Percentiles rank a stretch among this genome's conserved stretches.
phyloP scores from a whole-genome alignment of 2,888 invertebrate species.

The Diaperis boleti region DNA sequence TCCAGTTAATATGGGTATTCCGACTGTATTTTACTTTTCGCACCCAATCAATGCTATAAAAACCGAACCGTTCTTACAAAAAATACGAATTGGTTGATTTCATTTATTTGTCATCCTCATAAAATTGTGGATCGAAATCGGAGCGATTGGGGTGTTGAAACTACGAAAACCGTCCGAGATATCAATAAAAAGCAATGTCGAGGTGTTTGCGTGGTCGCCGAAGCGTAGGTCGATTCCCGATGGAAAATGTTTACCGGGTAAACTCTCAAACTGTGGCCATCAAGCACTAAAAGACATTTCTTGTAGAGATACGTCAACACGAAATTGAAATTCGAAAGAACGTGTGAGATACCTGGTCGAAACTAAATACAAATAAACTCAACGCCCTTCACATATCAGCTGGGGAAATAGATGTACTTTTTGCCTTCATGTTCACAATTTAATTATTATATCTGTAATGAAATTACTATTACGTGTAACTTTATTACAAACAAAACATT shows the following conservation, averaged over 20 bases:
- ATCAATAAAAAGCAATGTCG: conserved; percentile 47
- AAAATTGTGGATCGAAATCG: conserved; percentile 31
- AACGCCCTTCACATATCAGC: too few species aligned
- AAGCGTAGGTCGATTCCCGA: conserved; percentile 47
- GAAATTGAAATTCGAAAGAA: conserved; percentile 34
- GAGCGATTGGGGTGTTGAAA: conserved; percentile 33
- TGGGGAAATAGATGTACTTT: too few species aligned
- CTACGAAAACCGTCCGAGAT: conserved; percentile 39
- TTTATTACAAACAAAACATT: too few species aligned
- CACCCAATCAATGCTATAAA: too few species aligned
- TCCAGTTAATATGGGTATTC: not conserved
- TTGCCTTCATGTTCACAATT: too few species aligned
- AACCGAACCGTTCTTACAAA: too few species aligned
- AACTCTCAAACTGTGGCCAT: conserved; percentile 49
- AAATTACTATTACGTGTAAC: too few species aligned
- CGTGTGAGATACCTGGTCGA: conserved; percentile 21
- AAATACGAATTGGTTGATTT: conserved; percentile 27
- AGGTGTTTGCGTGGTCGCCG: conserved; percentile 45
- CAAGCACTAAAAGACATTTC: conserved; percentile 51
- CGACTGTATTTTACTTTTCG: conserved; percentile 5
- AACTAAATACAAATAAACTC: conserved; percentile 30
- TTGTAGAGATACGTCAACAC: conserved; percentile 50
- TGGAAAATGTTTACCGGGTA: conserved; percentile 48
- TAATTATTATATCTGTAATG: too few species aligned
- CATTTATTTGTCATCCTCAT: conserved; percentile 28